Evolutionary conservation across 2,797 vertebrate species (phyloP).

Genomic region (Mormyrus hasselquistii): DNA sequence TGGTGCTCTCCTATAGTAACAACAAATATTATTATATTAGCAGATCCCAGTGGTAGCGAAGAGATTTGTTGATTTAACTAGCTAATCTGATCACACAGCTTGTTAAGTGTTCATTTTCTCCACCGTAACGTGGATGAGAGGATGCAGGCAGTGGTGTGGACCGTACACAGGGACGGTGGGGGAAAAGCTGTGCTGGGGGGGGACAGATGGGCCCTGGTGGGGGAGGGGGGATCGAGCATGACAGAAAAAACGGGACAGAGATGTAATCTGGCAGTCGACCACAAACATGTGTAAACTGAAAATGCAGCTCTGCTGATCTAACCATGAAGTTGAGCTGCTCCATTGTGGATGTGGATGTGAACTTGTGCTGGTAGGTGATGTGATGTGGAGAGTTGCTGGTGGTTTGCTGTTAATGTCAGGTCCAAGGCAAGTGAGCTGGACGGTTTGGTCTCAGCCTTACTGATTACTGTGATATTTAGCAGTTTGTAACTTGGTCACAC

Average conservation of each 20-base stretch:
- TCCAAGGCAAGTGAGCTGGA: neutral
- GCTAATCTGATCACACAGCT: neutral
- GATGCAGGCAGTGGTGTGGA: neutral
- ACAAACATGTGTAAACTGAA: neutral
- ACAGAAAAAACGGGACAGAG: neutral
- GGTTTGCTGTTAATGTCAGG: neutral
- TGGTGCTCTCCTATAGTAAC: neutral
- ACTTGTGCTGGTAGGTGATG: neutral
- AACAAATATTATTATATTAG: neutral
- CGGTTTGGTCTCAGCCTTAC: neutral
- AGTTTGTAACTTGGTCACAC: neutral
- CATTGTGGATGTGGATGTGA: neutral
- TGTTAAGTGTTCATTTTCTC: constrained; percentile 4
- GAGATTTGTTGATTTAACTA: neutral
- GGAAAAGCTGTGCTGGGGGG: neutral
- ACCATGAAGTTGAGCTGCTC: neutral
- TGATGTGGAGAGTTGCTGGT: neutral
- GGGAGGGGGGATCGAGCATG: neutral
- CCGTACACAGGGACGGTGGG: neutral
- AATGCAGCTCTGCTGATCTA: neutral
- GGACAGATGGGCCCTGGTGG: constrained; percentile 8
- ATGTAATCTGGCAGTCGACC: neutral
- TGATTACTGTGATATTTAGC: neutral
- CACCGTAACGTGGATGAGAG: neutral
- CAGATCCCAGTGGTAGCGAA: neutral